phyloP scores from a whole-genome alignment of 2,888 invertebrate genomes.

The Pogonocherus hispidulus region DNA sequence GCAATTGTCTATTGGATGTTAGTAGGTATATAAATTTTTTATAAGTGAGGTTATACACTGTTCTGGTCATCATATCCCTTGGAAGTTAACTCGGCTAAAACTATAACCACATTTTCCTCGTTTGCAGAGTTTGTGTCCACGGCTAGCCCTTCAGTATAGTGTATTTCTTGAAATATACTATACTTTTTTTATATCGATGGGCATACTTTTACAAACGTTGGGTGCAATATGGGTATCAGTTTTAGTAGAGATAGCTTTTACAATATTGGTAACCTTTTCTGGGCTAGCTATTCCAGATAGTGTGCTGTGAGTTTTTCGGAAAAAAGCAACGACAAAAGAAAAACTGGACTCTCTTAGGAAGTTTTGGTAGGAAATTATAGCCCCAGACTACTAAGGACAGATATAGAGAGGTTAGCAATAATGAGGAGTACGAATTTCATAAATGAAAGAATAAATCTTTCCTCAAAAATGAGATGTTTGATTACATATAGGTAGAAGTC shows the following conservation, averaged over 20 bases:
- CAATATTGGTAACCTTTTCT: not conserved
- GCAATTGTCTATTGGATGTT: no score
- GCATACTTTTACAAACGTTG: not conserved
- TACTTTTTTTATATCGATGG: not conserved
- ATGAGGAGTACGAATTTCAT: no score
- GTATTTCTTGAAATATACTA: not conserved
- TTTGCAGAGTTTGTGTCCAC: not conserved
- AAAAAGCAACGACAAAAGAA: no score
- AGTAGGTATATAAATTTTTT: not conserved
- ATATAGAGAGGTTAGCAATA: no score
- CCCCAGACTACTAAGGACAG: no score
- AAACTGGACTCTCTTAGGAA: no score
- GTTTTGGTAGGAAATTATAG: no score
- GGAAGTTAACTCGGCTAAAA: not conserved
- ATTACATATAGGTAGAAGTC: no score
- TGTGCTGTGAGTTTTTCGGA: not conserved
- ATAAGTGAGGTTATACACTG: not conserved
- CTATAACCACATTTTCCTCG: not conserved
- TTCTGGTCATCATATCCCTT: not conserved
- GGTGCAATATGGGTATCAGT: not conserved
- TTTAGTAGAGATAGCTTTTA: not conserved
- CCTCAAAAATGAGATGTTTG: no score
- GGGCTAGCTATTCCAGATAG: constrained; percentile 3
- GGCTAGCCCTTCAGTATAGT: not conserved
- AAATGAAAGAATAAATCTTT: no score